Evolutionary conservation across 2,797 vertebrate species (phyloP).

Genomic region (Eremophila alpestris): DNA sequence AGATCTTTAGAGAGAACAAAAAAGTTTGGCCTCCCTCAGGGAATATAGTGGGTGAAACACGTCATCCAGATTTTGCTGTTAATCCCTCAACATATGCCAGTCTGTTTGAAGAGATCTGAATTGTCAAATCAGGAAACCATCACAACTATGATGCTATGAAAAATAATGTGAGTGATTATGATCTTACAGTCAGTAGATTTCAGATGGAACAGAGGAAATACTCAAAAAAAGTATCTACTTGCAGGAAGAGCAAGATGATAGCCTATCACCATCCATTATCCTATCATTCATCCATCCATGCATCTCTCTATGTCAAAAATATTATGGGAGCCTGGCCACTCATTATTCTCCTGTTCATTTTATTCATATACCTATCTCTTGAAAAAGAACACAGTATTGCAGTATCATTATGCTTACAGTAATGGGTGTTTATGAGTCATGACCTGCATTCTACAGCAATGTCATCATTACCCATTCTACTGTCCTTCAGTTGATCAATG

Average conservation of each 20-base stretch:
- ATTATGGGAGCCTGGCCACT: background rate
- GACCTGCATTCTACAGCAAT: slow-evolving; percentile 2
- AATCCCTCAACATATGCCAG: background rate
- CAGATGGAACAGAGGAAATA: background rate
- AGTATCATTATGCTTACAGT: background rate
- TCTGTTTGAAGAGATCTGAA: background rate
- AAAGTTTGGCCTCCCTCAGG: background rate
- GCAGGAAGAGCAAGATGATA: background rate
- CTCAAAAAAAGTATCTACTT: background rate
- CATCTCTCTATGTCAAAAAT: background rate
- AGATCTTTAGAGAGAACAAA: background rate
- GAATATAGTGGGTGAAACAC: background rate
- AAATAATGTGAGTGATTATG: background rate
- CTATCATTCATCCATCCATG: background rate
- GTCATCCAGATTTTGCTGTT: rapidly evolving
- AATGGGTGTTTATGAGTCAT: slow-evolving; percentile 35
- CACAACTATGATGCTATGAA: background rate
- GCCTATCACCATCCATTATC: background rate
- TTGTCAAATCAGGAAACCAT: background rate
- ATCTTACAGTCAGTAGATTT: background rate
- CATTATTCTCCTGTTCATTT: background rate
- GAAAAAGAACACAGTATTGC: slow-evolving; percentile 7
- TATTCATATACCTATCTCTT: background rate
- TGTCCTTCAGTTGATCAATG: slow-evolving; percentile 27
- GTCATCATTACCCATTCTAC: background rate